Base-by-base conservation (phyloP, 2,888 invertebrate genomes). In the Deroplatys truncata region DNA sequence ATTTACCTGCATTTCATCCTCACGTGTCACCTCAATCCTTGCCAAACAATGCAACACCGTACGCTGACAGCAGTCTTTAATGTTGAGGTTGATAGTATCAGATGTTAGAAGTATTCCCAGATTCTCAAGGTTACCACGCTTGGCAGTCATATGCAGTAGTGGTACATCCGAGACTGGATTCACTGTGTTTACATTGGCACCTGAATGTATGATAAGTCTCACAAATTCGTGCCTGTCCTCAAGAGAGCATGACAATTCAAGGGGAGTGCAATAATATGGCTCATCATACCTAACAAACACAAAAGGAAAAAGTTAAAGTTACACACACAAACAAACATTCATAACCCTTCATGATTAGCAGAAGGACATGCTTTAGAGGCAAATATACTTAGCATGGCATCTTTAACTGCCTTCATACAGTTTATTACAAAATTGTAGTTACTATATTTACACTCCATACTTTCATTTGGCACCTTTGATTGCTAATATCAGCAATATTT, bases 1-100 rank as follows among this genome's bases (percentile, higher is more conserved):
- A n/a, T n/a, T 72, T 72, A 72, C 56, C 56, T 72, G 56, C 31
- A 87, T 83, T 87, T 87, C 87, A n/a, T 87, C 87, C n/a, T 87
- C 82, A 35, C 83, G 82, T 16, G 43, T 25, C 31, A 87, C 87
- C 16, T 28, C 83, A 29, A 87, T 82, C 13, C 87, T 29, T 7
- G 87, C 87, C 9, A 87, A 43, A 83, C 87, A 87, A n/a, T 87
- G 87, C 13, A 87, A 83, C 9, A 28, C 83, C 16, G 87, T 87
- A 16, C 87, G 29, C 28, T 87, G 87, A 43, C 87, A 87, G n/a
- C 87, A 87, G 87, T 87, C 87, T 87, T 87, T 87, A 28, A 87
- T 87, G n/a, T 87, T 87, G 25, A 87, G 83, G 28, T 87, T 83
- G 16, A 83, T 83, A 35, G 35, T 31, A 0, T 83, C 43, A 2